Evolutionary conservation across 1,140 invertebrate genomes (phyloP), one percentile per base, ranked within the genome.

Genomic region (Nomia melanderi): DNA sequence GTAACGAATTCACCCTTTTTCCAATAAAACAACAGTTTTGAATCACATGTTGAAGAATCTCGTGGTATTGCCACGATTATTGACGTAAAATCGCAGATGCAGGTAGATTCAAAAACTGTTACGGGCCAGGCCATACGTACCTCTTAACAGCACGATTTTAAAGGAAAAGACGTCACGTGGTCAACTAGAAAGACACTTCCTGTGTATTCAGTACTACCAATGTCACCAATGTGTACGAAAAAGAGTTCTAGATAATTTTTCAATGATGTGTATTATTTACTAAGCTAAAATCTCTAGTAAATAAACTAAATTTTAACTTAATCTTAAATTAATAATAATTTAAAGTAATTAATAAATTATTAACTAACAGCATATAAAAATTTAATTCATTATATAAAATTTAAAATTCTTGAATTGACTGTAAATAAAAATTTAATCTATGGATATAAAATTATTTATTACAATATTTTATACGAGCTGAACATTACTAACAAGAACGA

Each of bases 61-160:
- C 4, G 9, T 0, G 5, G 0, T 56, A 50, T 60, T 5, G 11
- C 33, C 0, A 11, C 14, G 14, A 56, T n/a, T 76, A 29, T 23
- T 8, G 1, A 36, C 3, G 29, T 23, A 59, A 41, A 76, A 53
- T 20, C 11, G 17, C 12, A 27, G 87, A 89, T 90, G 77, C 31
- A 54, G 81, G 20, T 53, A 70, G 88, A 90, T 90, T 87, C 39
- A 17, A 31, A 31, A 81, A 81, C 81, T 54, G 29, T 33, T 65
- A 56, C 29, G 3, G 20, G 1, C 17, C 29, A 23, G 1, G n/a
- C 69, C 39, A 77, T 81, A 79, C 88, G n/a, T 89, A 90, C 89
- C 89, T 89, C 62, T 76, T 65, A 33, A 31, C 64, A 78, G 79
- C 71, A 78, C 81, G 79, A 82, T 77, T 76, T 76, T 83, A 71